These are phyloP conservation scores for Machaerirhynchus nigripectus DNA, from an alignment of 2,113 vertebrate genomes.

Conservation along the genomic window DNA sequence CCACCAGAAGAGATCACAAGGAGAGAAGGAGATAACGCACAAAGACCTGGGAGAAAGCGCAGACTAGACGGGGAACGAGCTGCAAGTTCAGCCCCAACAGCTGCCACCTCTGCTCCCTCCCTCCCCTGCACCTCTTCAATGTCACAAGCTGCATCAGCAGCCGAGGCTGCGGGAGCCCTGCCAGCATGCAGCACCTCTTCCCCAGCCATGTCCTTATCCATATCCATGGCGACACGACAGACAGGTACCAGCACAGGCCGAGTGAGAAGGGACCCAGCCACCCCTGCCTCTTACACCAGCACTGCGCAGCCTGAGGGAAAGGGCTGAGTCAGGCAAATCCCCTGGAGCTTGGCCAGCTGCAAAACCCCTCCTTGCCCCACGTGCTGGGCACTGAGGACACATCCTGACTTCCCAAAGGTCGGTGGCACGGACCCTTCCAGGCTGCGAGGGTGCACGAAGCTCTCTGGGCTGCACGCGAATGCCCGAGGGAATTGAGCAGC, in stretches of 20 bases:
- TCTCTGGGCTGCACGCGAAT: background rate
- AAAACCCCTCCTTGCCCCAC: background rate
- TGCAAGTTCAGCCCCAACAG: background rate
- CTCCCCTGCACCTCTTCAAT: background rate
- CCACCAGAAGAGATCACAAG: background rate
- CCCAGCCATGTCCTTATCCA: background rate
- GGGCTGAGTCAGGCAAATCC: background rate
- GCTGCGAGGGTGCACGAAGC: accelerated
- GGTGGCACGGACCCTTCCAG: background rate
- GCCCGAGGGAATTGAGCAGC: background rate
- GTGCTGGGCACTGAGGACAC: background rate
- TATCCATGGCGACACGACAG: background rate
- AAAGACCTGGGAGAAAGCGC: accelerated
- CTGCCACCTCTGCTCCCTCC: background rate
- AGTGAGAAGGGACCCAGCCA: background rate
- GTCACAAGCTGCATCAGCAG: background rate
- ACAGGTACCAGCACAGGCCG: background rate
- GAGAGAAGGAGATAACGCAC: background rate
- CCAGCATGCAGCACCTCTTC: background rate
- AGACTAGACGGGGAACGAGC: background rate
- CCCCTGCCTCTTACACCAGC: background rate
- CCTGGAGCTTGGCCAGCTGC: background rate
- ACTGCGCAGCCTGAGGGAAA: background rate
- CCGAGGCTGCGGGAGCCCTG: background rate
- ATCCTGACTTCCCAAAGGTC: background rate